Percentiles rank a stretch among this genome's conserved stretches.
Conservation (phyloP, 2,888 invertebrate genomes). For the Caenorhabditis sp. region DNA sequence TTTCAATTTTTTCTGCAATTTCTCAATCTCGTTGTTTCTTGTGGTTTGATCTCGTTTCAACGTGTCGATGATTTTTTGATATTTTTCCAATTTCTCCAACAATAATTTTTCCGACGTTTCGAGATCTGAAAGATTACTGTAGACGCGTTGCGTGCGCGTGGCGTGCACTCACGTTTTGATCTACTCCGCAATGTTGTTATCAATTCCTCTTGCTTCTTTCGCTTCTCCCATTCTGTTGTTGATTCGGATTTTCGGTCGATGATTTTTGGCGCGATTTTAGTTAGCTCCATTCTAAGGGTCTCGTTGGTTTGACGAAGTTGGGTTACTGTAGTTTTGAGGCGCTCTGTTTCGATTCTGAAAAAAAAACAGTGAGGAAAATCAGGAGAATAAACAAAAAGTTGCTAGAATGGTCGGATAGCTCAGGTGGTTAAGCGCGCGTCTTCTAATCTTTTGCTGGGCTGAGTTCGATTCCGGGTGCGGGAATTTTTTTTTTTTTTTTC, state of each 20-base stretch:
- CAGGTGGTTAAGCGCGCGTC: too few species aligned
- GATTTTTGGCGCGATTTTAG: conserved; percentile 20
- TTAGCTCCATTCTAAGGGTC: conserved; percentile 32
- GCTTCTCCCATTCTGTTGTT: conserved; percentile 24
- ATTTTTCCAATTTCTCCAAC: conserved; percentile 29
- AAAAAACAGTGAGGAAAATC: not conserved
- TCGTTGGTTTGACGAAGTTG: conserved; percentile 19
- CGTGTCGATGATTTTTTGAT: conserved; percentile 28
- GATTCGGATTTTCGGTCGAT: conserved; percentile 22
- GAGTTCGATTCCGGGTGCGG: too few species aligned
- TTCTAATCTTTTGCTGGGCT: too few species aligned
- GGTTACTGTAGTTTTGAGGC: conserved; percentile 11
- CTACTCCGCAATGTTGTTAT: conserved; percentile 11
- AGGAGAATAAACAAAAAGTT: not conserved
- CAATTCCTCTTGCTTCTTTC: conserved; percentile 26
- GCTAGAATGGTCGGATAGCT: not conserved
- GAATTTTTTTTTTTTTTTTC: too few species aligned
- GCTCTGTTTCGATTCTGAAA: conserved; percentile 34
- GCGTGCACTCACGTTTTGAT: conserved; percentile 21
- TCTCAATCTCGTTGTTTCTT: conserved; percentile 25
- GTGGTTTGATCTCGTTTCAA: conserved; percentile 29
- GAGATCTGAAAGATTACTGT: conserved; percentile 22
- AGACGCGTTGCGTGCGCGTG: too few species aligned
- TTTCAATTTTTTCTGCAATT: conserved; percentile 28
- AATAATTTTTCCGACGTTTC: conserved; percentile 28